These are phyloP conservation scores for Amblyopsis hoosieri DNA, from an alignment of 2,797 vertebrate genomes.

Conservation along the genomic window DNA sequence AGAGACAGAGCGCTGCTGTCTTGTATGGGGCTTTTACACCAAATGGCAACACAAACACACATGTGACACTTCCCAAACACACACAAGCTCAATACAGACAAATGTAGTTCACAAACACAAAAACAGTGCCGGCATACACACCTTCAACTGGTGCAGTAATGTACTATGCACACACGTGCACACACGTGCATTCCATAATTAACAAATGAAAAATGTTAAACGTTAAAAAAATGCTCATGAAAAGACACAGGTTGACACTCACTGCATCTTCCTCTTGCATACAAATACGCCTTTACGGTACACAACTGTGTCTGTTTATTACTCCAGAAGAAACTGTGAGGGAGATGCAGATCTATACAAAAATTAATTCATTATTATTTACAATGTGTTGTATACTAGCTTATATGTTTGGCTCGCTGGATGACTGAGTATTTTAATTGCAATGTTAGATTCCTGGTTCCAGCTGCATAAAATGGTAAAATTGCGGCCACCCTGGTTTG, in stretches of 20 bases:
- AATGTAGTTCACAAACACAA: neutral
- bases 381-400: no score
- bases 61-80: neutral
- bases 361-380: no score
- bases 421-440: no score
- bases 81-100: constrained; percentile 1
- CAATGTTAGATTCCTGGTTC: no score
- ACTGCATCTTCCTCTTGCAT: neutral
- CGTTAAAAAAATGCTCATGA: no score
- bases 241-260: no score
- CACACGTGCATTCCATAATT: neutral
- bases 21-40: no score
- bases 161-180: neutral
- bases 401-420: no score
- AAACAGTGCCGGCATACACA: neutral
- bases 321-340: constrained; percentile 1
- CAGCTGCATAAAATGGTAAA: no score
- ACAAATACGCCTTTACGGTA: neutral
- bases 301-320: constrained; percentile 16
- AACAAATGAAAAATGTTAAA: no score
- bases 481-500: no score
- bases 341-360: neutral
- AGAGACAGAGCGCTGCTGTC: neutral
- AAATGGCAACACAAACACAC: neutral
- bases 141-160: neutral